Evolutionary conservation across 2,888 invertebrate genomes (phyloP), one percentile per base, ranked within the genome.

Genomic region (Dioctria rufipes): DNA sequence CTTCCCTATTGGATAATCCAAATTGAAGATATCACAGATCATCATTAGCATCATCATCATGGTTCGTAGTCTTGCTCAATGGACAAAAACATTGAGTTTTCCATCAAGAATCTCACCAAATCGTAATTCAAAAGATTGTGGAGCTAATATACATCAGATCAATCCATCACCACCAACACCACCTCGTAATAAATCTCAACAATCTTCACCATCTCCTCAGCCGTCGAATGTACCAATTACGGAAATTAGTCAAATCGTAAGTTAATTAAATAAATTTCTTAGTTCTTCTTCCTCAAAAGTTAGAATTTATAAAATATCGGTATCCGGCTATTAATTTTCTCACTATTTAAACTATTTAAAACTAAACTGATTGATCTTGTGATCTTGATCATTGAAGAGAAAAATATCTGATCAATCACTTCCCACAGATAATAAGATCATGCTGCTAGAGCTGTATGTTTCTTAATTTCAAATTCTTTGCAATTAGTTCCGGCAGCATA

Each of bases 81-180:
- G 96, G 96, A 96, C 95, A 90, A 96, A 96, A 92, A 96, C 95
- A 85, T 91, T 96, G 88, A 96, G 95, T 92, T 96, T 96, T 89
- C 96, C 96, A 83, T 93, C 95, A 86, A 92, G 96, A 89, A 91
- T 95, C 87, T 95, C 95, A 82, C 95, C 95, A 13, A 95, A 95
- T 88, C 93, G 95, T 86, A 93, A 93, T 80, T 93, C 93, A 60
- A 95, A 95, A 90, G 94, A 95, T 88, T 92, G 91, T 83, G 92
- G 92, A 83, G 90, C 91, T 81, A 92, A 92, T 87, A 91, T 91
- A 84, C 91, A 91, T 85, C 90, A 91, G 51, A 86, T 87, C 84
- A 90, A 87, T 85, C 89, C 87, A 82, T 89, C 90, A 51, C 90
- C 93, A 87, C 84, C 88, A 49, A 93, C 93, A 61, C 93, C 93